Percentiles rank a stretch among this genome's conserved stretches.
Conservation (phyloP, 1,140 invertebrate species). For the Brachionus plicatilis region DNA sequence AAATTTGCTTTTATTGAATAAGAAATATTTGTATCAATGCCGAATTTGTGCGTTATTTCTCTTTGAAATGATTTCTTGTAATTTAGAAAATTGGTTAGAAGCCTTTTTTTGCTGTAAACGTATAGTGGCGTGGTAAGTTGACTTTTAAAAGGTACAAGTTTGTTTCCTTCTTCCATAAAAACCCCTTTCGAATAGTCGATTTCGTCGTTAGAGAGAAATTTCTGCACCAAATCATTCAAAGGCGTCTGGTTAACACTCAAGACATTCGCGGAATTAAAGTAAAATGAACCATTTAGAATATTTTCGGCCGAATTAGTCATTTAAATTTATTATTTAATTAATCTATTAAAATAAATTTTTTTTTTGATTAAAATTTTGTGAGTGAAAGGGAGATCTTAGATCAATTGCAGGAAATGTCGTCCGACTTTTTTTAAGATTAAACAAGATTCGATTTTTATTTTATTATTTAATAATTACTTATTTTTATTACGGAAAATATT, state of each 20-base stretch:
- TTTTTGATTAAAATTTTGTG: neutral
- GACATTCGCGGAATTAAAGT: neutral
- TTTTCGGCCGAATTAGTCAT: neutral
- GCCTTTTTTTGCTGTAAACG: neutral
- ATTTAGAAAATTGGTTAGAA: neutral
- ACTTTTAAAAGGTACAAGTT: neutral
- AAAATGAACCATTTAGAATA: neutral
- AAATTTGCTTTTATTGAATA: constrained; percentile 46
- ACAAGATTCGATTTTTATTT: too few species aligned
- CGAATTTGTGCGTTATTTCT: neutral
- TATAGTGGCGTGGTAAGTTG: neutral
- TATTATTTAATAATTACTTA: too few species aligned
- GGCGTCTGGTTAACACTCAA: neutral
- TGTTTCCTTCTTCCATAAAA: neutral
- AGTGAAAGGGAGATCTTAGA: neutral
- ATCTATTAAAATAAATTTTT: neutral
- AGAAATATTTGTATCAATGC: neutral
- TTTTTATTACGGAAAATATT: too few species aligned
- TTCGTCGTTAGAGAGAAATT: neutral
- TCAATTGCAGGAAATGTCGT: too few species aligned
- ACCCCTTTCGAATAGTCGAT: neutral
- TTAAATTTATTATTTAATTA: neutral
- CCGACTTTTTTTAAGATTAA: too few species aligned
- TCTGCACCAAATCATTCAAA: neutral
- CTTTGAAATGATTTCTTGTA: neutral